phyloP scores from a whole-genome alignment of 2,888 invertebrate genomes.

The Calliphora vomitoria region DNA sequence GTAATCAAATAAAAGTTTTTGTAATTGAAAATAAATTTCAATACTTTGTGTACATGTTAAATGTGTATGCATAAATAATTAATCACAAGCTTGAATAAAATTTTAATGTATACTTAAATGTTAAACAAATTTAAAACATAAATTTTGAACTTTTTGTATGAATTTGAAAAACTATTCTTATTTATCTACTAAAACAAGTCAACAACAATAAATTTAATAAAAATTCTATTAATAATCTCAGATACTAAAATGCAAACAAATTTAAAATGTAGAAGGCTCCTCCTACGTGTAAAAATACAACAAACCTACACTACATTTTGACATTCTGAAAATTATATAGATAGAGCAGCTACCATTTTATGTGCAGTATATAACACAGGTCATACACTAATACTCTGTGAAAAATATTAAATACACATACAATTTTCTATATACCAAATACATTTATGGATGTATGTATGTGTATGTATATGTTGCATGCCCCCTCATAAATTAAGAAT shows the following conservation, averaged over 20 bases:
- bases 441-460: neutral
- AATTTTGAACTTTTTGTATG: neutral
- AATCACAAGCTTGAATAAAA: neutral
- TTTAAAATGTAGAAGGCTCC: conserved; percentile 52
- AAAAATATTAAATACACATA: conserved; percentile 15
- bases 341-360: conserved; percentile 65
- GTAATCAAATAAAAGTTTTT: too few species aligned
- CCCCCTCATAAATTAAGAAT: conserved; percentile 37
- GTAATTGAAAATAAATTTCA: too few species aligned
- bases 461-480: neutral
- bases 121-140: neutral
- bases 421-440: conserved; percentile 4
- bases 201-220: conserved; percentile 22
- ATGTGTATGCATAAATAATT: too few species aligned
- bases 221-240: conserved; percentile 58
- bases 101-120: neutral
- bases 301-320: neutral
- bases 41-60: too few species aligned
- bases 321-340: neutral
- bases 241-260: conserved; percentile 13
- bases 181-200: conserved; percentile 30
- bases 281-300: conserved; percentile 42
- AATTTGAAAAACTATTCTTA: conserved; percentile 47
- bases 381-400: conserved; percentile 16
- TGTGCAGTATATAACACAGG: conserved; percentile 46